Evolutionary conservation across 53 echinoderm and acorn worm species (phyloP), one percentile per base, ranked within the genome.

Genomic region (Luidia sarsii): DNA sequence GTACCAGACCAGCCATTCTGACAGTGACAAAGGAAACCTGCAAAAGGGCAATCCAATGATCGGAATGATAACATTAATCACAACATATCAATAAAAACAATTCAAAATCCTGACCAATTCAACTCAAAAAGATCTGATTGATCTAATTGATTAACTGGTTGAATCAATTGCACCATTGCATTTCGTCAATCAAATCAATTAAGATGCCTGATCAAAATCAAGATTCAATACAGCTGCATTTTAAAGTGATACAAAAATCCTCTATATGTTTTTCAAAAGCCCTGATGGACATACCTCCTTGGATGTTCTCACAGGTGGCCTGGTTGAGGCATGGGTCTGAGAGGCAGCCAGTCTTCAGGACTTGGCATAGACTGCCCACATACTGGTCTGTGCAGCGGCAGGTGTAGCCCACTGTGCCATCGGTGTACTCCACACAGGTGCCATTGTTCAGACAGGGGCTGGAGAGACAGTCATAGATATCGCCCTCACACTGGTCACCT

Each of bases 401-500:
- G 10, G 48, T 63, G 79, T 83, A 99, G 18, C 99, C 99, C 13
- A 67, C 63, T 30, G 73, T 91, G 38, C 99, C 99, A 20, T 99
- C 90, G 7, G 94, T 94, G 71, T 82, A 62, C 67, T 99, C 99
- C 0, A 94, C 48, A 36, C 99, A 99, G 34, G 87, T 91, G 30
- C 99, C 99, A 1, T 68, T 70, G 48, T 99, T 90, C 14, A 73
- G 91, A 69, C 99, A 99, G 2, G 99, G 99, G 22, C 89, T 83
- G 0, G 99, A 99, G 4, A 89, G 89, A 51, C 99, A 99, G 50
- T 99, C 99, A 56, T 99, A 99, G 34, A 94, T 91, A 82, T 99
- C 99, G 20, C 99, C 99, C 79, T 99, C 91, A 67, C 99, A 99
- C 7, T 91, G 99, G 0, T 75, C 57, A 94, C 99, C 99, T 99